phyloP scores from a whole-genome alignment of 2,797 vertebrate species.

The Urosaurus nigricauda region DNA sequence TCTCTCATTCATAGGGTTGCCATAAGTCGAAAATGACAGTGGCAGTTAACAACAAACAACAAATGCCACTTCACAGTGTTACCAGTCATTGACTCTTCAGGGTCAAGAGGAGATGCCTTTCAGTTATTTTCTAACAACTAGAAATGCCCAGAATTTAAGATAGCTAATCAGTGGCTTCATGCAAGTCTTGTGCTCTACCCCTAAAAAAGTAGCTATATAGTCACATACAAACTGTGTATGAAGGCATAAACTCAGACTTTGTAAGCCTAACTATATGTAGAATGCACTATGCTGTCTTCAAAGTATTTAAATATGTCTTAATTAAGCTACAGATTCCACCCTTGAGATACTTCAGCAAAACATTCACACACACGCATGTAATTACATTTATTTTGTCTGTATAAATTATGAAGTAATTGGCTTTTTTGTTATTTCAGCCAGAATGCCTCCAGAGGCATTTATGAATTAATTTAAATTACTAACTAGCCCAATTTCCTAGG shows the following conservation, averaged over 20 bases:
- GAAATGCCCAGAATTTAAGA: neutral
- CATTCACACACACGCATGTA: accelerated
- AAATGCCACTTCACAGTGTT: neutral
- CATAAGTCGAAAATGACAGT: too few relatives aligned
- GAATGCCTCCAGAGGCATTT: neutral
- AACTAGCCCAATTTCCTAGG: neutral
- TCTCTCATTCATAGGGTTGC: too few relatives aligned
- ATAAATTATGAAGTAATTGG: neutral
- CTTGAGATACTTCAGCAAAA: conserved; percentile 32
- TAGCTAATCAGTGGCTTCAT: neutral
- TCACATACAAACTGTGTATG: neutral
- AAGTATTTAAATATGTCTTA: neutral
- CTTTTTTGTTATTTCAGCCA: neutral
- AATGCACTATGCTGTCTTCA: neutral
- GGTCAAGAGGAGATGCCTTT: neutral
- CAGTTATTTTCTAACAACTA: neutral
- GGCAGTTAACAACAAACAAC: too few relatives aligned
- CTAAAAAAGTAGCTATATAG: neutral
- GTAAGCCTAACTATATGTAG: neutral
- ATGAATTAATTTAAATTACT: conserved; percentile 1
- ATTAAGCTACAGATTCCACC: conserved; percentile 17
- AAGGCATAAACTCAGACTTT: neutral
- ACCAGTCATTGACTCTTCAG: neutral
- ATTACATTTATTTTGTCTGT: neutral
- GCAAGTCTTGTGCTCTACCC: neutral